Percentiles rank a stretch among this genome's conserved stretches.
These are phyloP conservation scores for Chondrilla cf. caribensis DNA, from an alignment of 37 sponge, comb jelly and placozoan species.

Conservation along the genomic window DNA sequence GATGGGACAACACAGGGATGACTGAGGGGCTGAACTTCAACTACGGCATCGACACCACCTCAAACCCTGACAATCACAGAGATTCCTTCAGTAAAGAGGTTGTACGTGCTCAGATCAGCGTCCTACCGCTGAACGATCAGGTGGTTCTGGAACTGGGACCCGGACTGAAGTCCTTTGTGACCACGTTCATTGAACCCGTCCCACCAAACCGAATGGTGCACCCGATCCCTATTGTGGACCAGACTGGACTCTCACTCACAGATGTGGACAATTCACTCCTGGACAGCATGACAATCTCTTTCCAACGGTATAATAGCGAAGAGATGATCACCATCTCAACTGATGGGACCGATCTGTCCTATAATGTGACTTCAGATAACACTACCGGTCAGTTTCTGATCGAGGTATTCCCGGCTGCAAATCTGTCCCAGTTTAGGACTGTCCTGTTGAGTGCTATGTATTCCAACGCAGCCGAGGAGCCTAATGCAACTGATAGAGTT, in stretches of 20 bases:
- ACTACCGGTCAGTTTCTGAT: not conserved
- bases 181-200: conserved; percentile 63
- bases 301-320: conserved; percentile 37
- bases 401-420: not conserved
- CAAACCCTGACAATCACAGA: conserved; percentile 70
- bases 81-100: conserved; percentile 72
- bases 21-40: conserved; percentile 38
- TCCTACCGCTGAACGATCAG: conserved; percentile 45
- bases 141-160: conserved; percentile 52
- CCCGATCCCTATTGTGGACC: conserved; percentile 59
- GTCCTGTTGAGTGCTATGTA: conserved; percentile 66
- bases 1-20: conserved; percentile 70
- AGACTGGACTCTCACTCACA: conserved; percentile 24
- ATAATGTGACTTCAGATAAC: not conserved
- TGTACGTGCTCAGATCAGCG: conserved; percentile 38
- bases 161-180: conserved; percentile 12
- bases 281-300: conserved; percentile 28
- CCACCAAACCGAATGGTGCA: conserved; percentile 58
- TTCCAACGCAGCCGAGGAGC: conserved; percentile 78
- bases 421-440: conserved; percentile 53
- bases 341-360: conserved; percentile 48
- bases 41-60: conserved; percentile 71
- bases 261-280: conserved; percentile 74
- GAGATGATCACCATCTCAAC: conserved; percentile 54
- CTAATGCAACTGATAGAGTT: conserved; percentile 30